Evolutionary conservation across 2,888 invertebrate species (phyloP), one percentile per base, ranked within the genome.

Genomic region (Palloptera scutellata): DNA sequence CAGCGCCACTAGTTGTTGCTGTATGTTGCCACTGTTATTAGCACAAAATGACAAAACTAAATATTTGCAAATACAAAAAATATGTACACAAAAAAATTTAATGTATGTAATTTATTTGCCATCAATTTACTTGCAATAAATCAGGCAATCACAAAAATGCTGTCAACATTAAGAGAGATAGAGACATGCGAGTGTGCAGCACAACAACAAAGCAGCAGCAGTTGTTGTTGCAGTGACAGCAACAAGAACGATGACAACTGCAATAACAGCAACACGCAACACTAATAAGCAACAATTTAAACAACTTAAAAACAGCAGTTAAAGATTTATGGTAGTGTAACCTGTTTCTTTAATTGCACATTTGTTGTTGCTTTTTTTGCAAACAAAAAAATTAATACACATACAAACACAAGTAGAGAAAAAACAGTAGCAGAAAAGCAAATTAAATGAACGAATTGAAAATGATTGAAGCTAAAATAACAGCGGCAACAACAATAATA

Each of bases 281-380:
- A 15, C 48, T 15, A 48, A 48, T 11, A 48, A 48, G 19, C 19
- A 30, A 41, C 13, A n/a, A 53, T 43, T 19, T 42, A 41, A n/a
- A 45, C n/a, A 48, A 64, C 64, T 62, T 57, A 61, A 63, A 69
- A 76, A 74, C 74, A 74, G 74, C 76, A 76, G 77, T 75, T 79
- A 58, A 64, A 40, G 41, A 57, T 64, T 64, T 64, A 58, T 64
- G 41, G 40, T 1, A 75, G 79, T 79, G 81, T 81, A 81, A 82
- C 81, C 82, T 81, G 81, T 81, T 82, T 81, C 82, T 81, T 81
- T 81, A 81, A 81, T 81, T 81, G 81, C 81, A 79, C 81, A 82
- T 82, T 81, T 82, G 78, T 57, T 52, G 52, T 10, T 15, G 52
- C 52, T 19, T 17, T 52, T n/a, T 52, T 17, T 10, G 52, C 52